Evolutionary conservation across 1,140 invertebrate species (phyloP), one percentile per base, ranked within the genome.

Genomic region (Brachionus paranguensis): DNA sequence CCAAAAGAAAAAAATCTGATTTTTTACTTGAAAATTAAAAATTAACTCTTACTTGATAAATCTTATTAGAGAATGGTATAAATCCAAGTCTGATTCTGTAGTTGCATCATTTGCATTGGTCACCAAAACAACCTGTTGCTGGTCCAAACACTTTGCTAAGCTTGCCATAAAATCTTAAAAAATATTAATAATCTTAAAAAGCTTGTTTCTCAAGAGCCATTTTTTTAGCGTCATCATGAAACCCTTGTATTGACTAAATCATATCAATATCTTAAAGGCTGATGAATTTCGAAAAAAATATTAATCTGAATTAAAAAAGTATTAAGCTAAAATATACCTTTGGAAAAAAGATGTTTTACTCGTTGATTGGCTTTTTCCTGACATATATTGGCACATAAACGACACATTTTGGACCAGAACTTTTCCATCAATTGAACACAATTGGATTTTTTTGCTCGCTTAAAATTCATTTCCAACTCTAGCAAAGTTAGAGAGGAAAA

Each of bases 361-460:
- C 24, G 20, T 64, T 81, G 78, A 68, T 20, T 43, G 20, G 50
- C 8, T 20, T 81, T 81, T 47, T 81, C 78, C n/a, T 81, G 78
- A 64, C 53, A 29, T 29, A 81, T 20, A 81, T 81, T 81, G 4
- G 78, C 78, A 29, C 33, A 27, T 17, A 81, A 29, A 20, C 78
- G 78, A 29, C 78, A 81, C 50, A 81, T 81, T 81, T 81, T 81
- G 7, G 78, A 81, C 78, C 78, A 81, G n/a, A 81, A 81, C 20
- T 81, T 81, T 17, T 81, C 53, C 37, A 81, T 81, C 27, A 81
- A 64, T 27, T 64, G 64, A 45, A 64, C 53, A 60, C 37, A 64
- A 29, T 81, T 60, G 10, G 41, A 20, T 10, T 81, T 20, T 81
- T 60, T 64, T 12, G 10, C 27, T 64, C 50, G 17, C 37, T 81